Percentiles rank a stretch among this genome's conserved stretches.
Evolutionary conservation across 2,797 vertebrate species (phyloP).

Genomic region (Sphenodon punctatus): DNA sequence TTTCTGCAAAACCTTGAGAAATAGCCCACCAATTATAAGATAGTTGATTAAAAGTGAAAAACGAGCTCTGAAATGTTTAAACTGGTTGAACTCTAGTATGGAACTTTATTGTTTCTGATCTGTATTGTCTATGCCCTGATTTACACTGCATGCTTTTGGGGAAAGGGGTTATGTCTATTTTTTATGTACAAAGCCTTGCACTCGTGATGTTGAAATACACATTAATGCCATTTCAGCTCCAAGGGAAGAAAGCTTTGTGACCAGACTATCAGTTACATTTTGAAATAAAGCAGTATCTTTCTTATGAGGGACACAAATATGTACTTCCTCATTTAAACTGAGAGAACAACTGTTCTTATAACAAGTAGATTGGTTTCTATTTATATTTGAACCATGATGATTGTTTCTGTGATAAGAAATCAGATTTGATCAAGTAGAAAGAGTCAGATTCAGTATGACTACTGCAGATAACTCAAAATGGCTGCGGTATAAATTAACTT

Average conservation of each 20-base stretch:
- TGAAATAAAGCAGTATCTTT: background rate
- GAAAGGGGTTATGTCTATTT: background rate
- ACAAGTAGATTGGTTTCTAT: background rate
- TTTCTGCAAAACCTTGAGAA: background rate
- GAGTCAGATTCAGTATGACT: background rate
- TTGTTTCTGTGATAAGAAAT: background rate
- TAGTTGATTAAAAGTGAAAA: background rate
- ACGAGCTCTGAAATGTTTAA: background rate
- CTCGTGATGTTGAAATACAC: background rate
- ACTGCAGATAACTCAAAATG: background rate
- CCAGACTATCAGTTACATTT: accelerated
- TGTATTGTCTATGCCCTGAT: background rate
- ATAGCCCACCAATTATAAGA: background rate
- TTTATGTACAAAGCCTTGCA: background rate
- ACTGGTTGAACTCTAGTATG: background rate
- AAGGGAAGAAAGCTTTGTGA: background rate
- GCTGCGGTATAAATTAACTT: background rate
- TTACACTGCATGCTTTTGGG: background rate
- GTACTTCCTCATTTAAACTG: background rate
- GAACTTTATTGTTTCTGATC: background rate
- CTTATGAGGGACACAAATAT: background rate
- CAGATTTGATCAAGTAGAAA: background rate
- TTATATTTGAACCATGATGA: background rate
- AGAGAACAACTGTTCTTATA: background rate
- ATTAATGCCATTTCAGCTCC: accelerated